Percentiles rank a stretch among this genome's conserved stretches.
phyloP scores from a whole-genome alignment of 2,113 vertebrate species.

The Anguilla rostrata region DNA sequence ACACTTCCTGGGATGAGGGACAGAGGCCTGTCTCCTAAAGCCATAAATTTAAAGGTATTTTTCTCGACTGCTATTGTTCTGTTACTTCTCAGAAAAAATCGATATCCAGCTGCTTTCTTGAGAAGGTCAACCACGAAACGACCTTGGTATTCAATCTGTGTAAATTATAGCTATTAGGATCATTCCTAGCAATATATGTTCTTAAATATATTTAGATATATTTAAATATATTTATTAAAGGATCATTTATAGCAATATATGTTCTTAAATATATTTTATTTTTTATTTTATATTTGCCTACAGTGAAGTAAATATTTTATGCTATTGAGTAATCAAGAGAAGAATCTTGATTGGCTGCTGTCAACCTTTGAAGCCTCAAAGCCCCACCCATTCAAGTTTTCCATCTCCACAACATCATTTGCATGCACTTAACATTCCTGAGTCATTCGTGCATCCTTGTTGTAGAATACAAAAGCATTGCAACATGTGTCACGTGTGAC shows the following conservation, averaged over 20 bases:
- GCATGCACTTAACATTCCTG: too few species aligned
- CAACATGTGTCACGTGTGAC: too few species aligned
- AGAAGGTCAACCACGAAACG: slow-evolving; percentile 10
- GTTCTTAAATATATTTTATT: neutral
- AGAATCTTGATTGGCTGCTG: too few species aligned
- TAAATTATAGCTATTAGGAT: slow-evolving; percentile 10
- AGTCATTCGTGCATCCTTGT: too few species aligned
- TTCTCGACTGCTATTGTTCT: slow-evolving; percentile 7
- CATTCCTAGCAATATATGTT: neutral
- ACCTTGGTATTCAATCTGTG: neutral
- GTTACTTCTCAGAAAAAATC: neutral
- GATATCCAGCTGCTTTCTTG: neutral
- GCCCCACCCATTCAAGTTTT: too few species aligned
- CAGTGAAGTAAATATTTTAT: slow-evolving; percentile 3
- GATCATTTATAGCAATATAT: too few species aligned
- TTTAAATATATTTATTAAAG: too few species aligned
- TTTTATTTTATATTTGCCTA: neutral
- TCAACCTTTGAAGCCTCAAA: too few species aligned
- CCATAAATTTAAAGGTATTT: neutral
- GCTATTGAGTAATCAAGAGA: neutral
- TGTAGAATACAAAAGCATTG: too few species aligned
- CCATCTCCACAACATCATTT: too few species aligned
- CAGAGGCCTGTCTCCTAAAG: neutral
- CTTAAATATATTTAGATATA: neutral
- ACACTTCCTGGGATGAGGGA: neutral